Evolutionary conservation across 2,888 invertebrate genomes (phyloP), one percentile per base, ranked within the genome.

Genomic region (Mechanitis messenoides): DNA sequence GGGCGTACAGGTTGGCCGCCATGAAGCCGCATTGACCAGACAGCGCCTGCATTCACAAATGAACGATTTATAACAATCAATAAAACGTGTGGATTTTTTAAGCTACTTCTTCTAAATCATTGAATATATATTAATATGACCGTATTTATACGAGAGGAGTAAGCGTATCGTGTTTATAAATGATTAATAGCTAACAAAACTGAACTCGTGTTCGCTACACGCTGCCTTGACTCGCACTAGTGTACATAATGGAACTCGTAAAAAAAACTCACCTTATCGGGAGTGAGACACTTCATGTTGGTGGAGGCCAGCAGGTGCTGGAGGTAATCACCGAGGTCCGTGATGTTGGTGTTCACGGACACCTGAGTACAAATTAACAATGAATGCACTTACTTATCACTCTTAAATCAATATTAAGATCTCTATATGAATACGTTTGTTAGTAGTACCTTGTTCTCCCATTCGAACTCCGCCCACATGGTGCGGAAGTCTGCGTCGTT

Each of bases 391-490:
- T 20, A 20, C 20, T 20, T 20, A 20, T 20, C 20, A 20, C 20
- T 1, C 20, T n/a, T n/a, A n/a, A n/a, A n/a, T n/a, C n/a, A 38
- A 9, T 28, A 12, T n/a, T 11, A 55, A 12, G 11, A 12, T 55
- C 38, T 3, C 5, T 45, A 9, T 45, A 55, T 35, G n/a, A 4
- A 9, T 5, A 35, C 38, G 38, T 31, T 9, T 28, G 20, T 45
- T 4, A 31, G 42, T 20, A 2, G 7, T 57, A 85, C 98, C 93
- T 99, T 99, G 87, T 99, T 99, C 91, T 99, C 99, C 99, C 99
- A 99, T 88, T 99, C 99, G 90, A 99, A 99, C 91, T 99, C 99
- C 2, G 98, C 97, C 99, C 99, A 99, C 99, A 99, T 99, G 87
- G 96, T 95, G 5, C 99, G 91, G 92, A 99, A 99, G 90, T 99